Conservation (phyloP, 2,888 invertebrate species). For the Lepidonotus clava region DNA sequence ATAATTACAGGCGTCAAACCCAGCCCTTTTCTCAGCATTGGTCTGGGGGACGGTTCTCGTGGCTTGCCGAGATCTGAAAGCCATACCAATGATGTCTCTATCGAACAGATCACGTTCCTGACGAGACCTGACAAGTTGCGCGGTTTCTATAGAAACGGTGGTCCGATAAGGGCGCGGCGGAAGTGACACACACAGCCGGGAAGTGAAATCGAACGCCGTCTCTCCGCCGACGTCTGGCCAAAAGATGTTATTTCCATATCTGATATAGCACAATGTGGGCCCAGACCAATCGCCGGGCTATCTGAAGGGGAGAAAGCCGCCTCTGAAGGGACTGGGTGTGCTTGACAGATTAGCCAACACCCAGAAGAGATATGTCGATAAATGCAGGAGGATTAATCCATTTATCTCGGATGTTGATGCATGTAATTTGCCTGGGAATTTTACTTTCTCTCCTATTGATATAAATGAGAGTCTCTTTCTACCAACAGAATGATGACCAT, state of each 20-base stretch:
- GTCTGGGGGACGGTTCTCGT: background rate
- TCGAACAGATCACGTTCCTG: slow-evolving; percentile 37
- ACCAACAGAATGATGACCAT: too few species aligned
- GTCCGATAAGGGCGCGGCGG: background rate
- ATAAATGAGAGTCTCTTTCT: too few species aligned
- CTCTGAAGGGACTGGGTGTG: background rate
- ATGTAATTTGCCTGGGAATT: too few species aligned
- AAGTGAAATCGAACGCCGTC: slow-evolving; percentile 35
- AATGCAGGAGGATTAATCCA: too few species aligned
- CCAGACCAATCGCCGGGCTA: background rate
- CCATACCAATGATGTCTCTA: slow-evolving; percentile 31
- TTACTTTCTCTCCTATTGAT: too few species aligned
- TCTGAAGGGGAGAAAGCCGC: background rate
- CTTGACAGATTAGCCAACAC: background rate
- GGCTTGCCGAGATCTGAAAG: background rate
- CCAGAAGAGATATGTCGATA: too few species aligned
- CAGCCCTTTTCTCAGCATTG: background rate
- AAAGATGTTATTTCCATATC: slow-evolving; percentile 8
- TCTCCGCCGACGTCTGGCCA: background rate
- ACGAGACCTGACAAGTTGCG: background rate
- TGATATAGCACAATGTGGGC: slow-evolving; percentile 9
- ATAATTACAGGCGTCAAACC: background rate
- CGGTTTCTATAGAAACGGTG: slow-evolving; percentile 33
- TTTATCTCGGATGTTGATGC: too few species aligned
- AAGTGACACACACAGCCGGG: slow-evolving; percentile 23